Evolutionary conservation across 2,888 invertebrate species (phyloP), one percentile per base, ranked within the genome.

Genomic region (Panopea generosa): DNA sequence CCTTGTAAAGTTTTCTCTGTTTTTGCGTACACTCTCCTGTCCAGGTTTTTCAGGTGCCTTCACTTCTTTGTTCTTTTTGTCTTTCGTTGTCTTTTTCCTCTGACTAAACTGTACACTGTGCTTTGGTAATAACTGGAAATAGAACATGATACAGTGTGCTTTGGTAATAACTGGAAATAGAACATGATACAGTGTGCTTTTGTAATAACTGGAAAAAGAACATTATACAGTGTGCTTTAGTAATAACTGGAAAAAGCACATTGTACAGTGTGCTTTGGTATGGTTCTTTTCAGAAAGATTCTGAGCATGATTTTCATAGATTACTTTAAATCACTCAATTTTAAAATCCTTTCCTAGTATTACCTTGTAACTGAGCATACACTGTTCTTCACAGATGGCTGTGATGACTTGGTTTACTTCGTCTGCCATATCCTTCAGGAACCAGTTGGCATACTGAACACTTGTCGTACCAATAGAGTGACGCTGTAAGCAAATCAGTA

Each of bases 391-490:
- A 93, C 99, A 99, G 89, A 99, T 98, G 4, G 98, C 97, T 0
- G 98, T 98, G 53, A 99, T 98, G 45, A 99, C 99, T 92, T 99
- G 99, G 92, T 99, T 98, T 0, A 92, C 98, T 93, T 99, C 99
- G 92, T 98, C 98, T 0, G 99, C 97, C 97, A 99, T 99, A 94
- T 99, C 99, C 92, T 99, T 99, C 67, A 99, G 94, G 92, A 98
- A 99, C 94, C 98, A 96, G 90, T 99, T 99, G 0, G 99, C 99
- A 49, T 99, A 92, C 85, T 92, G 98, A 24, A 99, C 94, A 90
- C 98, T 98, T 79, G 98, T 95, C 88, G 99, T 98, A 63, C 98
- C 95, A 75, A 99, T 98, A 89, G 98, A 98, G 93, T 98, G 98
- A 67, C 98, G 95, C 94, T 94, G 88, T 29, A 78, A 62, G 47